Conservation (phyloP, 2,888 invertebrate species). For the Apamea anceps region DNA sequence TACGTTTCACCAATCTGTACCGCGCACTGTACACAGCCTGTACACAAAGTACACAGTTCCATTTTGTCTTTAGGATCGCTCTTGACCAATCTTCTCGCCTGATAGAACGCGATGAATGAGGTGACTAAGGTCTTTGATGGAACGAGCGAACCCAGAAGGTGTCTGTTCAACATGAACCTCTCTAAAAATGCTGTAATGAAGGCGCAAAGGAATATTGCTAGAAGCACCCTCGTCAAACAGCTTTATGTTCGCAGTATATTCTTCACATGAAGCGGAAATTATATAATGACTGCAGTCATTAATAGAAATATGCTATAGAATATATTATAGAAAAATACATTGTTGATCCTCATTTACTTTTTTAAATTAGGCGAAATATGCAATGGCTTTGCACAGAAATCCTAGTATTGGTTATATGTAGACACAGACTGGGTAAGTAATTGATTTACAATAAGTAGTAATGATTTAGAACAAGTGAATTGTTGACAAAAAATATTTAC, state of each 20-base stretch:
- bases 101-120: neutral
- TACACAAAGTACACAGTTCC: neutral
- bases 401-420: no score
- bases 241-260: neutral
- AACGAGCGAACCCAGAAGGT: neutral
- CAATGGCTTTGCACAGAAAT: no score
- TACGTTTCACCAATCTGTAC: neutral
- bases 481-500: no score
- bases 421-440: no score
- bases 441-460: no score
- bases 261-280: neutral
- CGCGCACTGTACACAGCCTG: no score
- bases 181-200: neutral
- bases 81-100: no score
- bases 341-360: no score
- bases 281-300: no score
- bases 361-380: neutral
- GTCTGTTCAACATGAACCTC: neutral
- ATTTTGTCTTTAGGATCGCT: neutral
- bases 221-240: neutral
- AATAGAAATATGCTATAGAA: no score
- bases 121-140: neutral
- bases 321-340: no score
- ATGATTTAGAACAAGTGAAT: no score
- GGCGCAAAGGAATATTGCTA: neutral